These are phyloP conservation scores for Trypoxylon attenuatum DNA, from an alignment of 2,888 invertebrate genomes.

Conservation along the genomic window DNA sequence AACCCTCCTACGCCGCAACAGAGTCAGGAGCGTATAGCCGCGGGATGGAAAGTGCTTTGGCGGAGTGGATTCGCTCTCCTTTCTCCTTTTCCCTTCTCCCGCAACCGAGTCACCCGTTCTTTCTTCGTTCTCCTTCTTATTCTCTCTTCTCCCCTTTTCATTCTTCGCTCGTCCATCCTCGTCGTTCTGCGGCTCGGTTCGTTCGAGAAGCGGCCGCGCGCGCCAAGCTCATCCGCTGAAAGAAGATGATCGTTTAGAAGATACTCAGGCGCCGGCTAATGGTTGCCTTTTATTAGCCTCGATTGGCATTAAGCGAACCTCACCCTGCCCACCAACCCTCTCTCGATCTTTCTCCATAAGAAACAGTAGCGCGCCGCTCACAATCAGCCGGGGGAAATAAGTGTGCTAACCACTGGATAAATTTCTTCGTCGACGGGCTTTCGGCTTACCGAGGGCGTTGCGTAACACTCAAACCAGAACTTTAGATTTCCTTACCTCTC, in stretches of 20 bases:
- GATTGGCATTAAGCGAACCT: slow-evolving; percentile 29
- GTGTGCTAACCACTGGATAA: neutral
- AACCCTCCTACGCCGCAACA: slow-evolving; percentile 5
- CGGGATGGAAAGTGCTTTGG: slow-evolving; percentile 44
- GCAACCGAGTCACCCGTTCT: neutral
- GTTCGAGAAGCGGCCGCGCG: too few species aligned
- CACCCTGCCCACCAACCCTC: neutral
- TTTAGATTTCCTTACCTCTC: neutral
- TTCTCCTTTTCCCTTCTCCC: neutral
- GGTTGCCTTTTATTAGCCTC: slow-evolving; percentile 36
- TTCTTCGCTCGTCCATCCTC: slow-evolving; percentile 1
- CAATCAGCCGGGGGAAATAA: neutral
- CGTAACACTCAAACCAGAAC: slow-evolving; percentile 10
- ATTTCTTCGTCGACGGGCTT: slow-evolving; percentile 1
- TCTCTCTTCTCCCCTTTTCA: neutral
- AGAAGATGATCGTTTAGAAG: slow-evolving; percentile 42
- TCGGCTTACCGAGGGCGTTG: slow-evolving; percentile 5
- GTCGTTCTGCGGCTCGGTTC: slow-evolving; percentile 8
- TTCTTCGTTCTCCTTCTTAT: neutral
- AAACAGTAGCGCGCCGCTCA: neutral
- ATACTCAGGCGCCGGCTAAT: slow-evolving; percentile 37
- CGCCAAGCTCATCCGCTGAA: slow-evolving; percentile 31
- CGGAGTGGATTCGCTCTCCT: slow-evolving; percentile 35
- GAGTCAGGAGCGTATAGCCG: slow-evolving; percentile 37
- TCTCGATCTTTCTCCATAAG: neutral